These are phyloP conservation scores for Philotrypesis tridentata DNA, from an alignment of 1,140 invertebrate genomes.

Conservation along the genomic window DNA sequence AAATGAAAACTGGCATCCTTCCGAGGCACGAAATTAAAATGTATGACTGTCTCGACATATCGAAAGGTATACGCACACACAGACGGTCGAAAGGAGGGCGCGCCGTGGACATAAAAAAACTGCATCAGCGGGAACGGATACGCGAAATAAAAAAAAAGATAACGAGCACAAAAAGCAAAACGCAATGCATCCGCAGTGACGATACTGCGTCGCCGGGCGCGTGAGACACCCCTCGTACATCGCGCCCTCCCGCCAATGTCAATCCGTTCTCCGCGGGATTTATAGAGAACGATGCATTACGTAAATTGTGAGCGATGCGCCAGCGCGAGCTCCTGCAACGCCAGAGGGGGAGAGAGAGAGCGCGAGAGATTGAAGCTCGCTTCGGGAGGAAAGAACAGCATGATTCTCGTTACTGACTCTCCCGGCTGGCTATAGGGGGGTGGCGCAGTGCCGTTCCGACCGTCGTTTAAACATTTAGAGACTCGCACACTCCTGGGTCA, in stretches of 20 bases:
- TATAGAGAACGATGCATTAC: slow-evolving; percentile 67
- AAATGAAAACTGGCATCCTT: slow-evolving; percentile 24
- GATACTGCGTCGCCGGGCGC: slow-evolving; percentile 36
- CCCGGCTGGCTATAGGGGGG: background rate
- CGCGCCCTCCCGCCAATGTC: slow-evolving; percentile 55
- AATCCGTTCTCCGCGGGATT: slow-evolving; percentile 60
- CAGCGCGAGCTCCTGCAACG: background rate
- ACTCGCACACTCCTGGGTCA: background rate
- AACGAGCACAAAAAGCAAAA: slow-evolving; percentile 44
- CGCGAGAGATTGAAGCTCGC: slow-evolving; percentile 8
- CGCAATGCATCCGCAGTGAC: slow-evolving; percentile 29
- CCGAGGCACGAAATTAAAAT: slow-evolving; percentile 42
- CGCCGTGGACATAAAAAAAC: slow-evolving; percentile 26
- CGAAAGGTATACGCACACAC: background rate
- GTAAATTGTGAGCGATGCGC: slow-evolving; percentile 64
- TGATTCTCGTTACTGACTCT: background rate
- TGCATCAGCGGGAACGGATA: slow-evolving; percentile 2
- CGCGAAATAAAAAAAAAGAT: slow-evolving; percentile 33
- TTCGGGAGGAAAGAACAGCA: slow-evolving; percentile 7
- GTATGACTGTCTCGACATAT: slow-evolving; percentile 36
- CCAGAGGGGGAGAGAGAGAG: slow-evolving; percentile 38
- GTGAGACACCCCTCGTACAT: slow-evolving; percentile 40
- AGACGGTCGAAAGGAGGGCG: background rate
- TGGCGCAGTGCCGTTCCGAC: background rate
- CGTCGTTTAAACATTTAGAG: slow-evolving; percentile 40